Evolutionary conservation across 2,888 invertebrate genomes (phyloP).

Genomic region (Acholoe squamosa): DNA sequence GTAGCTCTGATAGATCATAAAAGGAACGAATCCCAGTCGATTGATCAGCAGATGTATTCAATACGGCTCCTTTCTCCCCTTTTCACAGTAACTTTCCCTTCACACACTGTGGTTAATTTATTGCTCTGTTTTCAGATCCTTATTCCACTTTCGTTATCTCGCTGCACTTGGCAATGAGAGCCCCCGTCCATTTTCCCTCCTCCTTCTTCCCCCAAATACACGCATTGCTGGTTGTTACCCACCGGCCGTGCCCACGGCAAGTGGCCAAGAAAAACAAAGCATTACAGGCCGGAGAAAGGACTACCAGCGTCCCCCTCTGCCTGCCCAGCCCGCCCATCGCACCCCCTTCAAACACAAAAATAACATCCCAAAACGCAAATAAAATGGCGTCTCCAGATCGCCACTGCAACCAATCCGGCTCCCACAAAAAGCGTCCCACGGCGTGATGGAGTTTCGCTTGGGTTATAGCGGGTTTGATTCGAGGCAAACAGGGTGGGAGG

Average conservation of each 20-base stretch:
- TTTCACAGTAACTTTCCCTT: neutral
- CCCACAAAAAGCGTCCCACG: neutral
- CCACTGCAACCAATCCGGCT: constrained; percentile 34
- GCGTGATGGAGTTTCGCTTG: constrained; percentile 6
- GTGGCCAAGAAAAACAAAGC: constrained; percentile 5
- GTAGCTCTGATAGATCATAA: no score
- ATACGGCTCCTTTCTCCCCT: neutral
- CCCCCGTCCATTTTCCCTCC: neutral
- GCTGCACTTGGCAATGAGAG: neutral
- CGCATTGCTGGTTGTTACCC: neutral
- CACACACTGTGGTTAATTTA: neutral
- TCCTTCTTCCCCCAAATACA: neutral
- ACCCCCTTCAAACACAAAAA: neutral
- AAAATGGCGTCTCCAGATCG: constrained; percentile 38
- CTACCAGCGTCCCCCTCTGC: neutral
- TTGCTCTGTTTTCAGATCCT: neutral
- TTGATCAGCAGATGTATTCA: neutral
- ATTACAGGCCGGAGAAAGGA: neutral
- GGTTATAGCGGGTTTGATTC: constrained; percentile 3
- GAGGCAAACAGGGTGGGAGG: constrained; percentile 22
- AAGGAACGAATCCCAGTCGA: no score
- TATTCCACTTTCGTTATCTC: neutral
- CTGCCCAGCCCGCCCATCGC: neutral
- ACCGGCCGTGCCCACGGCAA: neutral
- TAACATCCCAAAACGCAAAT: neutral